A percentile compares a stretch with the other conserved stretches of the same genome.
phyloP scores from a whole-genome alignment of 2,797 vertebrate genomes.

The Phoeniculus purpureus region DNA sequence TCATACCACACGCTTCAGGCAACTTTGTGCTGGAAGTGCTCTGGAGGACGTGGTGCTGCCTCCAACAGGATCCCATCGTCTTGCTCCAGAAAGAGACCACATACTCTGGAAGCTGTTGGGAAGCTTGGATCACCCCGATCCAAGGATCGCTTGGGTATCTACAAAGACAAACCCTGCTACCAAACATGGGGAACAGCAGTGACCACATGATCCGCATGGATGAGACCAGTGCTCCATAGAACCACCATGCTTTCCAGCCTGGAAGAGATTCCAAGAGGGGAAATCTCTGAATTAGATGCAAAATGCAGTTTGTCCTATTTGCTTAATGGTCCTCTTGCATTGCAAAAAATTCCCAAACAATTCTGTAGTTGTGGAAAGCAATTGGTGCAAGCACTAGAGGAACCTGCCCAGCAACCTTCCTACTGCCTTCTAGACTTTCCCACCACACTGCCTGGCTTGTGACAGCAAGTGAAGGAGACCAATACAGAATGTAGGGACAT shows the following conservation, averaged over 20 bases:
- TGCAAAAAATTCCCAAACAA: background rate
- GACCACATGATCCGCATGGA: accelerated
- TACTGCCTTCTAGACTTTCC: background rate
- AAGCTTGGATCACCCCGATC: background rate
- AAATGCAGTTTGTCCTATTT: background rate
- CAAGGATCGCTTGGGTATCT: background rate
- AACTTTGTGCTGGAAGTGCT: background rate
- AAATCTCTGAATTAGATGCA: background rate
- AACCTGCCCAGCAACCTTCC: background rate
- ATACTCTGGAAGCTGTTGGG: background rate
- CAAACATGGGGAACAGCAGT: background rate
- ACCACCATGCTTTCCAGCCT: background rate
- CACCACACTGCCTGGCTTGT: background rate
- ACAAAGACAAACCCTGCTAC: background rate
- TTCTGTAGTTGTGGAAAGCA: background rate
- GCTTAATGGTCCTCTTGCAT: accelerated
- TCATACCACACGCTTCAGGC: accelerated
- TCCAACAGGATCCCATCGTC: background rate
- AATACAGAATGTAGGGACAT: accelerated
- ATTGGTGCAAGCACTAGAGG: background rate
- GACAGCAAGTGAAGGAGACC: background rate
- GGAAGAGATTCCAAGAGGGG: background rate
- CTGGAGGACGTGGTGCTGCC: background rate
- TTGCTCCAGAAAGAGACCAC: background rate
- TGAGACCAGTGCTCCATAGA: background rate